Conservation (phyloP, 2,797 vertebrate genomes). For the Danio choprae region DNA sequence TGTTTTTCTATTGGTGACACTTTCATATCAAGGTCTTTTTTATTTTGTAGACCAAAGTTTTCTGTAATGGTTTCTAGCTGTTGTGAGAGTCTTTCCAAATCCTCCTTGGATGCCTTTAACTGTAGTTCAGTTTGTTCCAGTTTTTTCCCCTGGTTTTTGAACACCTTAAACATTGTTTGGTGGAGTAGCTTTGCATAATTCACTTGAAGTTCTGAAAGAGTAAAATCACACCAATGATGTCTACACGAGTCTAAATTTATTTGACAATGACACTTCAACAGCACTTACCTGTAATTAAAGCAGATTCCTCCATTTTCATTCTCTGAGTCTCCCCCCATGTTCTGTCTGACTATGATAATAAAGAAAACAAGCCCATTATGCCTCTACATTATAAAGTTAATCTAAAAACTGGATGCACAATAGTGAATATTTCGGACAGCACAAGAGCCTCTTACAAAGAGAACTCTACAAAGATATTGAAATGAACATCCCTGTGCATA, state of each 20-base stretch:
- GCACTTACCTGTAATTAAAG: constrained; percentile 23
- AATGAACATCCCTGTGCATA: not conserved
- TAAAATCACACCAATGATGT: not conserved
- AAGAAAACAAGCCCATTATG: not conserved
- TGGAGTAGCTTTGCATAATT: constrained; percentile 11
- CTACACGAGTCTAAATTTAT: not conserved
- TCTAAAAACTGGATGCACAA: not conserved
- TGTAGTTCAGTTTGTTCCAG: not conserved
- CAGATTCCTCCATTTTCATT: constrained; percentile 40
- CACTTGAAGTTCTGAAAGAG: constrained; percentile 7
- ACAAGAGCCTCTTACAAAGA: not conserved
- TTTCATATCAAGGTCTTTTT: not conserved
- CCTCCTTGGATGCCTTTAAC: not conserved
- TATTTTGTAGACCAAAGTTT: not conserved
- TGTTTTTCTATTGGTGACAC: constrained; percentile 10
- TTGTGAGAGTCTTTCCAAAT: constrained; percentile 2
- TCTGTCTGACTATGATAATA: not conserved
- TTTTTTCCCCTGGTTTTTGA: constrained; percentile 14
- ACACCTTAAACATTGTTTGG: not conserved
- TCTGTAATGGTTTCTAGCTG: not conserved
- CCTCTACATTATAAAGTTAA: not conserved
- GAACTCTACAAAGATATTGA: not conserved
- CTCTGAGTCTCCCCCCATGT: not conserved
- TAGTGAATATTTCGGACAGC: not conserved
- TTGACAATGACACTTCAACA: not conserved